Evolutionary conservation across 2,113 vertebrate genomes (phyloP).

Genomic region (Rhinichthys klamathensis): DNA sequence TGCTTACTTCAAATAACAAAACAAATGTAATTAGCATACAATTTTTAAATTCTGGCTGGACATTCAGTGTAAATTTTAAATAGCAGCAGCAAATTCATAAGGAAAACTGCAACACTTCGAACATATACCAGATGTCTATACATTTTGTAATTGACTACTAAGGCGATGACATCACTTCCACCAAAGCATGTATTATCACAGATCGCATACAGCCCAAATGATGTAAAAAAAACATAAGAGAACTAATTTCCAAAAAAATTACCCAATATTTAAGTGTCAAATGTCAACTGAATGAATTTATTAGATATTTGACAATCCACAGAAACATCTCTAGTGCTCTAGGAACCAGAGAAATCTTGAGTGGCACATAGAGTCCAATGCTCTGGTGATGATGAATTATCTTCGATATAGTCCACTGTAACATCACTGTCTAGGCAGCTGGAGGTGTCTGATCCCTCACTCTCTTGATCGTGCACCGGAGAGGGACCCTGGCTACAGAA

Average conservation of each 20-base stretch:
- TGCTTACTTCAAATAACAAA: neutral
- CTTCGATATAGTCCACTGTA: constrained; percentile 57
- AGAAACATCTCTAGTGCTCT: constrained; percentile 23
- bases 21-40: neutral
- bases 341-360: constrained; percentile 50
- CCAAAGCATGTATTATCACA: neutral
- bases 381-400: constrained; percentile 45
- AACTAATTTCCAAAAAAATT: neutral
- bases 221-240: neutral
- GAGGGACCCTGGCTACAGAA: neutral
- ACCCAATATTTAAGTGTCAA: neutral
- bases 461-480: constrained; percentile 23
- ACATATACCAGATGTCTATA: neutral
- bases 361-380: constrained; percentile 54
- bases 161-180: neutral
- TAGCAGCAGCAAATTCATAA: neutral
- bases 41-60: neutral
- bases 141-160: neutral
- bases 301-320: neutral
- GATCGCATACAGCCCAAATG: neutral
- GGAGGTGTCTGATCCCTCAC: constrained; percentile 10
- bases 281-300: neutral
- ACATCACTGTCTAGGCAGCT: constrained; percentile 41
- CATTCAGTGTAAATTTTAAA: neutral
- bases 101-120: neutral